Conservation (phyloP, 2,888 invertebrate genomes). For the Panzeria rudis region DNA sequence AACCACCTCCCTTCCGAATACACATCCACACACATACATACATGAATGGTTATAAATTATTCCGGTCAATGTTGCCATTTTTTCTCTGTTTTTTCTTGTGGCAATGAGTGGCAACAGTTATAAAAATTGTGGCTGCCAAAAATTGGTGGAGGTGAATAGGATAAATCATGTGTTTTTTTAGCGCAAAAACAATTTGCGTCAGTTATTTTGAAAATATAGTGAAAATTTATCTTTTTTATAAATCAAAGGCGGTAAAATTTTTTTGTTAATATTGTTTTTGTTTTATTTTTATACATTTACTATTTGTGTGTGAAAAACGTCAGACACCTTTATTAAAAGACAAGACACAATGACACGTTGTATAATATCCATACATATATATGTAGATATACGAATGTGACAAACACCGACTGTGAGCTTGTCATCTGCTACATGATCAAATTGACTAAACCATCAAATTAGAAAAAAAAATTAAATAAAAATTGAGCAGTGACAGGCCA, state of each 20-base stretch:
- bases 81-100: neutral
- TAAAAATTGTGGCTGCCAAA: neutral
- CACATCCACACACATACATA: neutral
- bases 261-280: neutral
- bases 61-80: slow-evolving; percentile 33
- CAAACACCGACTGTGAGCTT: neutral
- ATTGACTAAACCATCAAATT: neutral
- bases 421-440: neutral
- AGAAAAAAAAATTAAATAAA: neutral
- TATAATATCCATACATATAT: too few species aligned
- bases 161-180: neutral
- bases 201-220: neutral
- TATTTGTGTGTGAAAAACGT: slow-evolving; percentile 4
- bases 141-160: neutral
- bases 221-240: neutral
- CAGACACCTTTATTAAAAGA: neutral
- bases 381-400: neutral
- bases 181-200: neutral
- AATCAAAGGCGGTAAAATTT: neutral
- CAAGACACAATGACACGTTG: neutral
- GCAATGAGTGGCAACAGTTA: neutral
- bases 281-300: neutral
- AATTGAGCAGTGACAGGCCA: neutral
- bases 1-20: neutral
- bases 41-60: slow-evolving; percentile 15